Percentiles rank a stretch among this genome's conserved stretches.
Evolutionary conservation across 2,888 invertebrate genomes (phyloP).

Genomic region (Drosophila bunnanda): DNA sequence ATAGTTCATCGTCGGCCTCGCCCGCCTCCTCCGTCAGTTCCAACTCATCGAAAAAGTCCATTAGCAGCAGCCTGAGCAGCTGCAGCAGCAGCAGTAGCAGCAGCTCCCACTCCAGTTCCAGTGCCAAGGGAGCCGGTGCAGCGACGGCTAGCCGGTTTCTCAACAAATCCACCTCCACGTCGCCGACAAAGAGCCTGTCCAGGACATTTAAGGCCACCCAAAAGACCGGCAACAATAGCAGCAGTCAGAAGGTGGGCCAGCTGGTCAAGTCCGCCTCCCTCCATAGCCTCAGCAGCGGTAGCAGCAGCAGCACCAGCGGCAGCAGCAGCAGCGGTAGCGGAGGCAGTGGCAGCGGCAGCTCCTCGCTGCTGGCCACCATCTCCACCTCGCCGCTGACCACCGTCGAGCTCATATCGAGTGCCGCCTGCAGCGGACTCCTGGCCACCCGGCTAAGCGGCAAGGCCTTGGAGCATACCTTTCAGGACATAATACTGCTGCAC

Average conservation of each 20-base stretch:
- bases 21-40: constrained; percentile 82
- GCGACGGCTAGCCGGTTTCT: constrained; percentile 68
- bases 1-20: constrained; percentile 77
- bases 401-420: constrained; percentile 82
- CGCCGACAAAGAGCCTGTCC: constrained; percentile 70
- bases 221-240: constrained; percentile 49
- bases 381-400: constrained; percentile 80
- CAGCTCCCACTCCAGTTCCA: constrained; percentile 51
- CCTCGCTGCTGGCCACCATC: constrained; percentile 82
- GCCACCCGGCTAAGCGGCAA: constrained; percentile 82
- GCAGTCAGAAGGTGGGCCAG: constrained; percentile 66
- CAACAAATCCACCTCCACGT: constrained; percentile 64
- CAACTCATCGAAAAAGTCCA: constrained; percentile 79
- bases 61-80: constrained; percentile 65
- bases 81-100: constrained; percentile 60
- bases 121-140: constrained; percentile 53
- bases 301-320: constrained; percentile 48
- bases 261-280: constrained; percentile 80
- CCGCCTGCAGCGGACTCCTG: constrained; percentile 82
- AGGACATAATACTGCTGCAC: constrained; percentile 83
- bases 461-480: constrained; percentile 82
- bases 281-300: constrained; percentile 76
- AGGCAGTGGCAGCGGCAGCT: constrained; percentile 63
- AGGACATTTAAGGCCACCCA: constrained; percentile 72
- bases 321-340: constrained; percentile 48